Evolutionary conservation across 1,140 invertebrate genomes (phyloP).

Genomic region (Drosophila guanche): DNA sequence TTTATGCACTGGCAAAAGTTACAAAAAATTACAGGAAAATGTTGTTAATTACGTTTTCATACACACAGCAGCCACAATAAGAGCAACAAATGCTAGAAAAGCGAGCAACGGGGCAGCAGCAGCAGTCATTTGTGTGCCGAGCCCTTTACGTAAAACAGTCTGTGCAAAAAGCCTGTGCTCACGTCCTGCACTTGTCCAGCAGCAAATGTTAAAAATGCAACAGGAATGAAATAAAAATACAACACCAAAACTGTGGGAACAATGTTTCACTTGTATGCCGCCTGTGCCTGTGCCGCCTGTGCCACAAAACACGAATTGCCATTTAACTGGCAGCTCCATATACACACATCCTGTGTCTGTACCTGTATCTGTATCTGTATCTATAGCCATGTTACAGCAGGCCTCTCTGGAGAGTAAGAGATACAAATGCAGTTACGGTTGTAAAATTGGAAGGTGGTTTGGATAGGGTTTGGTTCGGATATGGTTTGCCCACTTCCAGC

Average conservation of each 20-base stretch:
- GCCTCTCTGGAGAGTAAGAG: slow-evolving; percentile 25
- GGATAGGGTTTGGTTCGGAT: background rate
- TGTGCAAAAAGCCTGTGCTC: slow-evolving; percentile 57
- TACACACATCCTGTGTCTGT: slow-evolving; percentile 32
- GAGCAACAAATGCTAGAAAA: slow-evolving; percentile 9
- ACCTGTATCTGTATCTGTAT: slow-evolving; percentile 24
- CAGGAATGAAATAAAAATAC: slow-evolving; percentile 54
- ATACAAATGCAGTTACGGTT: slow-evolving; percentile 41
- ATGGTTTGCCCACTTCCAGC: slow-evolving; percentile 25
- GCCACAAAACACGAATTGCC: slow-evolving; percentile 64
- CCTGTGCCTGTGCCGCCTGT: slow-evolving; percentile 36
- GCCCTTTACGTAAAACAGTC: slow-evolving; percentile 46
- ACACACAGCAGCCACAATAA: slow-evolving; percentile 52
- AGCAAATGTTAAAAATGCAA: slow-evolving; percentile 59
- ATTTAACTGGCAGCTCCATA: slow-evolving; percentile 56
- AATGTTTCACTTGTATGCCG: slow-evolving; percentile 40
- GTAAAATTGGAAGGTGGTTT: no score
- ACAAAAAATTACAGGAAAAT: slow-evolving; percentile 64
- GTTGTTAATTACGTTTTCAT: slow-evolving; percentile 80
- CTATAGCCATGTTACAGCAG: slow-evolving; percentile 16
- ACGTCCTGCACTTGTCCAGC: slow-evolving; percentile 37
- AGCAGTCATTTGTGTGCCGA: slow-evolving; percentile 25
- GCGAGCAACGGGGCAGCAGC: background rate
- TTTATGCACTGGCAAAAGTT: slow-evolving; percentile 29
- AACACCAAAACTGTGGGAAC: slow-evolving; percentile 53